A percentile compares a stretch with the other conserved stretches of the same genome.
Evolutionary conservation across 2,113 vertebrate genomes (phyloP).

Genomic region (Solea senegalensis): DNA sequence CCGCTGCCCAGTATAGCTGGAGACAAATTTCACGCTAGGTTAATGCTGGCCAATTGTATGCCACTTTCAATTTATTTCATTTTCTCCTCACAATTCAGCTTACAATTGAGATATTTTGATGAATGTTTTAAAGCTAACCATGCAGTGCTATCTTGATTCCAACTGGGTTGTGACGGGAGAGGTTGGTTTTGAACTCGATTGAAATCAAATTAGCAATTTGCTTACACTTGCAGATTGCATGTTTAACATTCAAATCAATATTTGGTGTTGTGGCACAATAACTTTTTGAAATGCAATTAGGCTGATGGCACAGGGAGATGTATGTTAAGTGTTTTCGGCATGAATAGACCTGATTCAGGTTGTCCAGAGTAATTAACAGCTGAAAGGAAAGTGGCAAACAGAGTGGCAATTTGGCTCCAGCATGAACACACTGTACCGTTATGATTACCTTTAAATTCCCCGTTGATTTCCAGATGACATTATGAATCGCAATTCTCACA

Average conservation of each 20-base stretch:
- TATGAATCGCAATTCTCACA: constrained; percentile 79
- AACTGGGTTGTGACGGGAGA: constrained; percentile 53
- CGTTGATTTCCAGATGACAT: constrained; percentile 79
- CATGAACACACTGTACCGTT: constrained; percentile 63
- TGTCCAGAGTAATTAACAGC: constrained; percentile 81
- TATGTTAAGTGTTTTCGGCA: constrained; percentile 75
- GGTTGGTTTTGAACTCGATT: constrained; percentile 46
- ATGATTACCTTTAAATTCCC: constrained; percentile 79
- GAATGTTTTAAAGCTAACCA: constrained; percentile 56
- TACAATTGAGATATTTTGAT: constrained; percentile 74
- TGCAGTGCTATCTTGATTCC: constrained; percentile 69
- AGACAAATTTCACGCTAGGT: constrained; percentile 79
- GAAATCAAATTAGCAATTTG: constrained; percentile 74
- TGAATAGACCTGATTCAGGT: constrained; percentile 79
- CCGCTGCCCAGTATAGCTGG: constrained; percentile 47
- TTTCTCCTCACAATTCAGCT: constrained; percentile 59
- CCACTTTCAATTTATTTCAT: constrained; percentile 79
- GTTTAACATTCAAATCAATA: constrained; percentile 79
- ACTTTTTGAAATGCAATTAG: constrained; percentile 79
- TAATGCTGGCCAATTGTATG: constrained; percentile 77
- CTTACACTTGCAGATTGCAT: constrained; percentile 63
- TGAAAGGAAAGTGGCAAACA: constrained; percentile 68
- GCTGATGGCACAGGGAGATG: constrained; percentile 67
- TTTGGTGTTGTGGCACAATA: constrained; percentile 74
- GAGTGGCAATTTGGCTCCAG: constrained; percentile 72